phyloP scores from a whole-genome alignment of 2,797 vertebrate genomes.

The Mustela erminea region DNA sequence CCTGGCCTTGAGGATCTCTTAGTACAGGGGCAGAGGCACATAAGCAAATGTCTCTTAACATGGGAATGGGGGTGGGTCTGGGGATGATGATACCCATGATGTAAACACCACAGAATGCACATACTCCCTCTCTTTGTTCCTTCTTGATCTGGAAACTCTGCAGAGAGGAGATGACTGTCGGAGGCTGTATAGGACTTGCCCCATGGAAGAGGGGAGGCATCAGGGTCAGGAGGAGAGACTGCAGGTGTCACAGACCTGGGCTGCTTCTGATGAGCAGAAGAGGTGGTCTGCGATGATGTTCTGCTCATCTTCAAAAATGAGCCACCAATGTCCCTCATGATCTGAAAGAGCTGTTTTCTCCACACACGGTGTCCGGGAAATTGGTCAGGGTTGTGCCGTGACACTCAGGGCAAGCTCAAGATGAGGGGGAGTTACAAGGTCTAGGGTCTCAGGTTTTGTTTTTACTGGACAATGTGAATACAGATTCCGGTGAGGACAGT shows the following conservation, averaged over 20 bases:
- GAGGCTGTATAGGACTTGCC: not conserved
- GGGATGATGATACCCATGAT: not conserved
- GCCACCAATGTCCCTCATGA: not conserved
- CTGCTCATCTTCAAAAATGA: accelerated
- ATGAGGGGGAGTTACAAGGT: accelerated
- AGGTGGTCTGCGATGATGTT: not conserved
- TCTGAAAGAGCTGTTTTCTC: not conserved
- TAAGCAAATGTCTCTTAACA: not conserved
- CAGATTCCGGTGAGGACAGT: too few species aligned
- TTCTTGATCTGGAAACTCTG: not conserved
- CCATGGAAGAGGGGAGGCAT: not conserved
- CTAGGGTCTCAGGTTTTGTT: not conserved
- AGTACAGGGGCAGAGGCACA: not conserved
- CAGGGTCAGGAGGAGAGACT: not conserved
- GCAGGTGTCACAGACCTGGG: not conserved
- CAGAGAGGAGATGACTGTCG: not conserved
- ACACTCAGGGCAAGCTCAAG: not conserved
- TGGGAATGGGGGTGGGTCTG: not conserved
- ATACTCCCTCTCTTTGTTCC: not conserved
- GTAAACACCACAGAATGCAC: not conserved
- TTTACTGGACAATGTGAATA: not conserved
- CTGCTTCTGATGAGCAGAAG: not conserved
- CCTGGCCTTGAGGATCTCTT: not conserved
- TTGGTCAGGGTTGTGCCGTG: not conserved
- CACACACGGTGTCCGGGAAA: accelerated